Percentiles rank a stretch among this genome's conserved stretches.
Conservation (phyloP, 1,140 invertebrate genomes). For the Euborellia annulipes region DNA sequence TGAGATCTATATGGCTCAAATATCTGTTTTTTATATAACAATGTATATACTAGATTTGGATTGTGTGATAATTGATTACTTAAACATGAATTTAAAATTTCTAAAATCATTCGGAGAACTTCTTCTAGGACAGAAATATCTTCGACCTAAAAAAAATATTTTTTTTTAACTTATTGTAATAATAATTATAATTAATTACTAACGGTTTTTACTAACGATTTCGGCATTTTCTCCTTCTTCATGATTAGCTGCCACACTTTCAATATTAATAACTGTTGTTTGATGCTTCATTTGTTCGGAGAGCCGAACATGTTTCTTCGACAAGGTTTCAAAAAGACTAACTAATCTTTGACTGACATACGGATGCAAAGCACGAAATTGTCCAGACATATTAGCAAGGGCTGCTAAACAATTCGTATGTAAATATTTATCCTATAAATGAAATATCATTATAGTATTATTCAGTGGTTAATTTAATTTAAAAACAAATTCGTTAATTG, state of each 20-base stretch:
- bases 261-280: constrained; percentile 20
- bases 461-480: too few relatives aligned
- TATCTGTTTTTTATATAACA: constrained; percentile 84
- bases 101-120: constrained; percentile 87
- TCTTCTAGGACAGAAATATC: constrained; percentile 93
- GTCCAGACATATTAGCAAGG: constrained; percentile 92
- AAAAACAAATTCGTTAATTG: too few relatives aligned
- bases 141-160: constrained; percentile 39
- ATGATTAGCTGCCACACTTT: constrained; percentile 18
- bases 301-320: constrained; percentile 55
- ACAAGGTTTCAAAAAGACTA: constrained; percentile 73
- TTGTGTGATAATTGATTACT: constrained; percentile 78
- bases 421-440: constrained; percentile 71
- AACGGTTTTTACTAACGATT: constrained; percentile 20
- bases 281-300: constrained; percentile 32
- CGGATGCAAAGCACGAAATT: constrained; percentile 85
- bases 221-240: constrained; percentile 24
- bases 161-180: background rate
- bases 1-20: constrained; percentile 79
- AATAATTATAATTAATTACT: background rate
- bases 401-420: constrained; percentile 96
- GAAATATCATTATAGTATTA: background rate
- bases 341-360: constrained; percentile 90
- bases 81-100: constrained; percentile 90
- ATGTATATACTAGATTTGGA: constrained; percentile 87